Evolutionary conservation across 2,113 vertebrate species (phyloP).

Genomic region (Poecile atricapillus): DNA sequence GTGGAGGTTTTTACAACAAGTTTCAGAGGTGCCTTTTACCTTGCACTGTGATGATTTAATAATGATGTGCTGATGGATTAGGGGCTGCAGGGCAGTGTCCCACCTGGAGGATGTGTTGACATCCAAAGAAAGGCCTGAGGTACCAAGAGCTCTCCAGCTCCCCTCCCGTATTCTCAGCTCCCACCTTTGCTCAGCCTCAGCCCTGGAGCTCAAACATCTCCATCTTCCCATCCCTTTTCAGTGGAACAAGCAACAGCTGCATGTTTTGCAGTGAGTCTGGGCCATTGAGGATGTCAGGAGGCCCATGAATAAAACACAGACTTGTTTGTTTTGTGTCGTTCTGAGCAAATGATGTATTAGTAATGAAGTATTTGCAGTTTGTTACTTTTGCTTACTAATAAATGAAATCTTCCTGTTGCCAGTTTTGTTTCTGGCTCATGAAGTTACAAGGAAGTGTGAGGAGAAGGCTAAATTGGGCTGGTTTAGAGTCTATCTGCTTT

Average conservation of each 20-base stretch:
- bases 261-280: not conserved
- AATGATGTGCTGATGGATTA: not conserved
- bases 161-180: accelerated
- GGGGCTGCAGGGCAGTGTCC: not conserved
- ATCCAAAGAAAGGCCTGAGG: not conserved
- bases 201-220: not conserved
- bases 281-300: not conserved
- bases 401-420: not conserved
- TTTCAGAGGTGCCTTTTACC: not conserved
- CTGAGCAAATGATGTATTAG: slow-evolving; percentile 35
- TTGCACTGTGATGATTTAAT: not conserved
- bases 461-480: not conserved
- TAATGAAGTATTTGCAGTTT: slow-evolving; percentile 43
- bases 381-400: slow-evolving; percentile 28
- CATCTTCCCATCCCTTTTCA: not conserved
- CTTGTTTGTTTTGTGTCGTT: not conserved
- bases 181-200: not conserved
- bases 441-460: not conserved
- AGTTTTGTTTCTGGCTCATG: not conserved
- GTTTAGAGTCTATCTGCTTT: not conserved
- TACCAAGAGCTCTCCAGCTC: not conserved
- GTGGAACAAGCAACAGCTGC: not conserved
- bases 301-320: slow-evolving; percentile 40
- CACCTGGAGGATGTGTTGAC: not conserved
- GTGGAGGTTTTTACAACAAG: not conserved